Conservation (phyloP, 1,140 invertebrate genomes). For the Microplitis mediator region DNA sequence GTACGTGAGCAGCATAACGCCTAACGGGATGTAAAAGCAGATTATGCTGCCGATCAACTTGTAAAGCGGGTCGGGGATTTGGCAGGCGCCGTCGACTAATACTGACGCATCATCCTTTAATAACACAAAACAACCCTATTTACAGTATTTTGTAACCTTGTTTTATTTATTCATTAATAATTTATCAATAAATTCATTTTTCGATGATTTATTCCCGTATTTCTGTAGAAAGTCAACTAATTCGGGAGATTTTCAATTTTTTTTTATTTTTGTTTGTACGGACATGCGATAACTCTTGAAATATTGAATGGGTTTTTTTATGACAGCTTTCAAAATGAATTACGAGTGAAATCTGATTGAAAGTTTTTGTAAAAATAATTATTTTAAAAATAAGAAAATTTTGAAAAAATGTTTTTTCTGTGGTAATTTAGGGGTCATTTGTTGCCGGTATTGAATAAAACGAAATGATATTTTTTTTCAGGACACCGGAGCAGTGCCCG, state of each 20-base stretch:
- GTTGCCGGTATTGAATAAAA: too few relatives aligned
- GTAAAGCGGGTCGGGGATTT: conserved; percentile 87
- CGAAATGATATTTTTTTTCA: conserved; percentile 48
- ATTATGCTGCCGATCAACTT: conserved; percentile 92
- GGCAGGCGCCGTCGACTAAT: conserved; percentile 79
- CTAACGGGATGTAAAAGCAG: conserved; percentile 94
- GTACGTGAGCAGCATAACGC: conserved; percentile 94
- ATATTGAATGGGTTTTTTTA: too few relatives aligned
- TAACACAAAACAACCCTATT: neutral
- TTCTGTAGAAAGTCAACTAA: too few relatives aligned
- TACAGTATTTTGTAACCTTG: too few relatives aligned
- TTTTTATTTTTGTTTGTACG: too few relatives aligned
- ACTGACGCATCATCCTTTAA: conserved; percentile 78
- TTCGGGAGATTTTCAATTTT: too few relatives aligned
- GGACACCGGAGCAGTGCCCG: conserved; percentile 96
- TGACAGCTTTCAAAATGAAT: too few relatives aligned
- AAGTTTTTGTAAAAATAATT: neutral
- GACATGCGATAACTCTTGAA: too few relatives aligned
- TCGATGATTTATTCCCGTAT: too few relatives aligned
- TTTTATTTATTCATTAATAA: neutral
- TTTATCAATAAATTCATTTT: too few relatives aligned
- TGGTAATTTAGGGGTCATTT: too few relatives aligned
- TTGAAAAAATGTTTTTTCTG: neutral
- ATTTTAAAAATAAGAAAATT: too few relatives aligned
- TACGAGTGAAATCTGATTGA: neutral